phyloP scores from a whole-genome alignment of 1,140 invertebrate genomes.

The Lanistes nyassanus region DNA sequence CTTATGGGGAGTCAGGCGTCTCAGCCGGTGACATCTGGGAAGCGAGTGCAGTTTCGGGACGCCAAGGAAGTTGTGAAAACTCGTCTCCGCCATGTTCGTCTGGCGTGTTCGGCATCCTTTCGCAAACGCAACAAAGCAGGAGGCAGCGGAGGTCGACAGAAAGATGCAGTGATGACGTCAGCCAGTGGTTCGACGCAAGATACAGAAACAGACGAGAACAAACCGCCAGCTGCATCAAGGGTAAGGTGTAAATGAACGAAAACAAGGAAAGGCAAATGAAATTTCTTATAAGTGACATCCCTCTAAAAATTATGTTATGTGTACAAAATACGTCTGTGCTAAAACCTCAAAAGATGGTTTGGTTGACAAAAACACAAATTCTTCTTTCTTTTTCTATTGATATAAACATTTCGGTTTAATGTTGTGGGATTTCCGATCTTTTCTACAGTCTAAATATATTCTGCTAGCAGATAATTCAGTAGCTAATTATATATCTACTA shows the following conservation, averaged over 20 bases:
- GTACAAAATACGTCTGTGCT: not conserved
- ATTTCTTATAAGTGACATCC: not conserved
- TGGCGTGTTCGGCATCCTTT: not conserved
- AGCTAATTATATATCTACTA: not conserved
- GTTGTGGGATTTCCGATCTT: too few species aligned
- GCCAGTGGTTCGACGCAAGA: not conserved
- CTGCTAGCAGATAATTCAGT: too few species aligned
- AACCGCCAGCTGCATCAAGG: constrained; percentile 12
- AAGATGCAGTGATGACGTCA: not conserved
- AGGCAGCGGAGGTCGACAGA: not conserved
- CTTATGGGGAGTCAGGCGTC: too few species aligned
- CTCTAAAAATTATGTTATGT: not conserved
- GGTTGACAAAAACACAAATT: too few species aligned
- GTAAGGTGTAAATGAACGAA: not conserved
- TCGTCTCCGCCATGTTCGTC: not conserved
- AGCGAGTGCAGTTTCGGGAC: not conserved
- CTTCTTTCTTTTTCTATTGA: too few species aligned
- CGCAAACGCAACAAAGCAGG: not conserved
- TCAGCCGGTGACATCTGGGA: not conserved
- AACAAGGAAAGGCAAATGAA: not conserved
- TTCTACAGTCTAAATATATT: too few species aligned
- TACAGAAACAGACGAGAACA: not conserved
- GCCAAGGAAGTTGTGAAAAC: not conserved
- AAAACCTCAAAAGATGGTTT: too few species aligned
- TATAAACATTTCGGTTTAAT: too few species aligned